phyloP scores from a whole-genome alignment of 2,888 invertebrate species.

The Drosophila fulvimacula region DNA sequence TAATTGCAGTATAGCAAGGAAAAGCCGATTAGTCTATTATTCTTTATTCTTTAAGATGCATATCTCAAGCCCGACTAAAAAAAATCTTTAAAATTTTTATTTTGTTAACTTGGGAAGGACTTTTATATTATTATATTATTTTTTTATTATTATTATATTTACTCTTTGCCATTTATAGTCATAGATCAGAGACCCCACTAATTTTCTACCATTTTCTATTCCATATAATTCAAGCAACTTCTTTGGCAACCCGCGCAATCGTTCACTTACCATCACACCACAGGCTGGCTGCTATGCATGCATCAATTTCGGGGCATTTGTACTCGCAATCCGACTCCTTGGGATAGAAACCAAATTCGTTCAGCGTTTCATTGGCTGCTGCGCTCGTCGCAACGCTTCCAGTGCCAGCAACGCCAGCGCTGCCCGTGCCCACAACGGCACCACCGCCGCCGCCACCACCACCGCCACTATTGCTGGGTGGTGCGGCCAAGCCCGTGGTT shows the following conservation, averaged over 20 bases:
- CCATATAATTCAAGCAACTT: neutral
- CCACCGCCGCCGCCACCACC: constrained; percentile 32
- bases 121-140: too few relatives aligned
- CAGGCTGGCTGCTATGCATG: constrained; percentile 90
- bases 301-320: constrained; percentile 90
- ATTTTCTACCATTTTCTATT: too few relatives aligned
- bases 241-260: constrained; percentile 18
- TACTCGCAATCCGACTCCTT: constrained; percentile 86
- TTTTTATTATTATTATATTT: too few relatives aligned
- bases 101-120: too few relatives aligned
- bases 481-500: constrained; percentile 68
- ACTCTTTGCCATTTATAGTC: too few relatives aligned
- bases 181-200: too few relatives aligned
- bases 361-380: constrained; percentile 83
- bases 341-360: constrained; percentile 85
- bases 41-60: too few relatives aligned
- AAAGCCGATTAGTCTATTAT: too few relatives aligned
- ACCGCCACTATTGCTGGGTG: constrained; percentile 32
- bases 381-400: constrained; percentile 47
- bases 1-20: too few relatives aligned
- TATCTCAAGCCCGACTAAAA: too few relatives aligned
- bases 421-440: constrained; percentile 51
- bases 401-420: constrained; percentile 54
- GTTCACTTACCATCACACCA: constrained; percentile 90
- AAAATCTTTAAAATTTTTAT: too few relatives aligned